Percentiles rank a stretch among this genome's conserved stretches.
Conservation (phyloP, 1,140 invertebrate species). For the Streblospio benedicti region DNA sequence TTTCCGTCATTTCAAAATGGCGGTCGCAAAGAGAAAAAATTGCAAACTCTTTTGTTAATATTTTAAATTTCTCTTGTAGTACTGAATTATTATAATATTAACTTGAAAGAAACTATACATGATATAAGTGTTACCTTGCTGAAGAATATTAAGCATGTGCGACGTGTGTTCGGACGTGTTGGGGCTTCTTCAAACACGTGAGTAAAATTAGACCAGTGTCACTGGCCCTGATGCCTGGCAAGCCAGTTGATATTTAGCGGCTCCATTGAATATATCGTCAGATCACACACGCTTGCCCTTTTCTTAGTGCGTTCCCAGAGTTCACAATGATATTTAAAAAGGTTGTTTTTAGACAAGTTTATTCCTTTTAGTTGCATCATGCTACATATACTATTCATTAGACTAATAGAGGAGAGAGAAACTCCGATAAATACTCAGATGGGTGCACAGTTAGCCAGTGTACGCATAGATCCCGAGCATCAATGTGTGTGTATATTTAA, state of each 20-base stretch:
- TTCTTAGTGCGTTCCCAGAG: not conserved
- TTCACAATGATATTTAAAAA: not conserved
- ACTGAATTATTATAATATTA: too few relatives aligned
- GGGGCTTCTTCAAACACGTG: constrained; percentile 21
- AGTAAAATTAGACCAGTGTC: not conserved
- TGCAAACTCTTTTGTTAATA: too few relatives aligned
- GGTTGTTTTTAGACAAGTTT: not conserved
- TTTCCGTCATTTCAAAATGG: too few relatives aligned
- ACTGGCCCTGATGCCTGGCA: not conserved
- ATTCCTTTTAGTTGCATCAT: not conserved
- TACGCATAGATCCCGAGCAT: too few relatives aligned
- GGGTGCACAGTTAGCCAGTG: too few relatives aligned
- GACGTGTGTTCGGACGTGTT: constrained; percentile 42
- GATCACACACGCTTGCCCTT: not conserved
- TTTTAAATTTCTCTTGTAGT: too few relatives aligned
- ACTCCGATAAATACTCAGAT: too few relatives aligned
- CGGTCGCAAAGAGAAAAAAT: too few relatives aligned
- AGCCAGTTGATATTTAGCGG: not conserved
- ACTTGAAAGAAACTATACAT: too few relatives aligned
- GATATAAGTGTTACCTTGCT: too few relatives aligned
- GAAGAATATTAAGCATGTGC: constrained; percentile 44
- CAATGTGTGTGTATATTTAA: too few relatives aligned
- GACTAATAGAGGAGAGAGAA: too few relatives aligned
- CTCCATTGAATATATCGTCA: not conserved
- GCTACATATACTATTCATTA: not conserved